A percentile compares a stretch with the other conserved stretches of the same genome.
phyloP scores from a whole-genome alignment of 2,113 vertebrate genomes.

The Chrysemys picta region DNA sequence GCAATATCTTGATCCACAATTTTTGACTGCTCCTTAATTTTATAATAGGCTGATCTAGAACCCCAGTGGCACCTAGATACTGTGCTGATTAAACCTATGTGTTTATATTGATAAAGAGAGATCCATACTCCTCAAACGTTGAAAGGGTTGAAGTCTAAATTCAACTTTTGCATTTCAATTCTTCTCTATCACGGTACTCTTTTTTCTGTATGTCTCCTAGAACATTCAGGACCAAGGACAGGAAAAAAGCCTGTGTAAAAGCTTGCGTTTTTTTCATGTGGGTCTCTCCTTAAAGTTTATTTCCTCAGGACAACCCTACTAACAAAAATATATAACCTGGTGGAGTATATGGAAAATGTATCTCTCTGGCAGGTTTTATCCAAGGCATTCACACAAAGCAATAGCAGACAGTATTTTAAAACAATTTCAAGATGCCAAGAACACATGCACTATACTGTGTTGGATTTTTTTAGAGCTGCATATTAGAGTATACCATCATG shows the following conservation, averaged over 20 bases:
- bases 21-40: no score
- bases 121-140: neutral
- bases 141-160: neutral
- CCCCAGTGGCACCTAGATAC: no score
- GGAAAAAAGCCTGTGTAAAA: neutral
- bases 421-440: neutral
- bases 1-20: no score
- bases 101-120: no score
- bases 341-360: neutral
- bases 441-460: neutral
- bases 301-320: neutral
- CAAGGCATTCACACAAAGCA: neutral
- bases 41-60: no score
- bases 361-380: neutral
- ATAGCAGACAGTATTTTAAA: neutral
- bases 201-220: neutral
- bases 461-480: neutral
- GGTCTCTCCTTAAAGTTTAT: neutral
- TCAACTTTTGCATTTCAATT: neutral
- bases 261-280: neutral
- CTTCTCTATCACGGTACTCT: neutral
- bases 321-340: neutral
- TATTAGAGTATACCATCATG: neutral
- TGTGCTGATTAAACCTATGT: no score
- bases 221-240: neutral